Evolutionary conservation across 1,140 invertebrate species (phyloP).

Genomic region (Bombus waltoni): DNA sequence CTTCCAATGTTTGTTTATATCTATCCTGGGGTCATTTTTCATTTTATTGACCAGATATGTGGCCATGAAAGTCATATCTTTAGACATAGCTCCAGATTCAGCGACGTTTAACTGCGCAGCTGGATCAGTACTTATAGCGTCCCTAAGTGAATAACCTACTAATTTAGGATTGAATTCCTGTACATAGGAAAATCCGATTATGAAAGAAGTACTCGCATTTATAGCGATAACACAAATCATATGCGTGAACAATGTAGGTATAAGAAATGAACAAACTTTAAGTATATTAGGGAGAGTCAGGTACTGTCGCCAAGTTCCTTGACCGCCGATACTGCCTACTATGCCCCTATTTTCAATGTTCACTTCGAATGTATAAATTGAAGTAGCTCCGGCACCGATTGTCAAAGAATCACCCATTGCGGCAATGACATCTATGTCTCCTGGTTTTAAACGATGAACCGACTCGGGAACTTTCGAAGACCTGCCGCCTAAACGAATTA

Average conservation of each 20-base stretch:
- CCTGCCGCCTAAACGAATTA: conserved; percentile 56
- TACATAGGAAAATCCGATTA: neutral
- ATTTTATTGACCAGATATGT: conserved; percentile 85
- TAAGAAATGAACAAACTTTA: conserved; percentile 63
- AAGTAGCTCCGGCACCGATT: conserved; percentile 85
- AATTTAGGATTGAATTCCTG: conserved; percentile 86
- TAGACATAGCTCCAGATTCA: conserved; percentile 84
- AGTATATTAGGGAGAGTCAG: conserved; percentile 81
- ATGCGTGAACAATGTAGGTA: too few relatives aligned
- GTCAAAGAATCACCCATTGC: conserved; percentile 89
- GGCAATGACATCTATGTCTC: conserved; percentile 88
- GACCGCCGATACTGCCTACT: too few relatives aligned
- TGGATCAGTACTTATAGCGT: conserved; percentile 80
- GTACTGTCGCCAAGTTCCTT: conserved; percentile 70
- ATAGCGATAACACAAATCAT: too few relatives aligned
- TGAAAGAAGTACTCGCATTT: too few relatives aligned
- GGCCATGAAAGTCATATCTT: conserved; percentile 86
- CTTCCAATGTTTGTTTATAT: conserved; percentile 89
- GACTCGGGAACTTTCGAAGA: conserved; percentile 78
- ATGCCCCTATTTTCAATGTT: conserved; percentile 82
- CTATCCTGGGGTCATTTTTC: conserved; percentile 83
- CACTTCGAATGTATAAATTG: conserved; percentile 79
- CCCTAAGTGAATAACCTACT: conserved; percentile 83
- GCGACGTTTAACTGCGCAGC: conserved; percentile 85
- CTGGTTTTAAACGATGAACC: conserved; percentile 85